phyloP scores from a whole-genome alignment of 37 sponge, comb jelly and placozoan species.

The Tethya wilhelma region DNA sequence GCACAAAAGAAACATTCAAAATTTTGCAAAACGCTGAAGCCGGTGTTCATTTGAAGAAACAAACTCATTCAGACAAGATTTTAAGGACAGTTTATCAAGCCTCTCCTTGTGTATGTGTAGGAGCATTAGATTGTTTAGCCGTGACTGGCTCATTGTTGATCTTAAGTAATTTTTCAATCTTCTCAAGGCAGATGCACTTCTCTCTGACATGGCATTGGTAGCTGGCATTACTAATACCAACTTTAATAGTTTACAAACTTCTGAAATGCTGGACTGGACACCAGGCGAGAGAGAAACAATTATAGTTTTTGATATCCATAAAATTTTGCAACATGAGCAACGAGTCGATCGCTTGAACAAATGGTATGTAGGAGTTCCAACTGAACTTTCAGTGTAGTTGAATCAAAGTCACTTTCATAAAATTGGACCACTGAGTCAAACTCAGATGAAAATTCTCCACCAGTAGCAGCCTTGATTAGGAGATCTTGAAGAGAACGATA shows the following conservation, averaged over 20 bases:
- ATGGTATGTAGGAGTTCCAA: constrained; percentile 17
- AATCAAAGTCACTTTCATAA: constrained; percentile 25
- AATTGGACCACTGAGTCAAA: constrained; percentile 30
- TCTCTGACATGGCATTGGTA: constrained; percentile 53
- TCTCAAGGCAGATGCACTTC: constrained; percentile 54
- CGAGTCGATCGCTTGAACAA: neutral
- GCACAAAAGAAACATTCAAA: too few relatives aligned
- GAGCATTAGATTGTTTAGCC: constrained; percentile 56
- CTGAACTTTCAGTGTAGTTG: constrained; percentile 4
- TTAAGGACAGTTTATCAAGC: neutral
- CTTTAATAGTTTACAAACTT: constrained; percentile 43
- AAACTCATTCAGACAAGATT: constrained; percentile 34
- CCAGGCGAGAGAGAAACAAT: constrained; percentile 33
- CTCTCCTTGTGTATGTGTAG: constrained; percentile 51
- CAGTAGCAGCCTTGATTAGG: constrained; percentile 20
- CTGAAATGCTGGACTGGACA: constrained; percentile 27
- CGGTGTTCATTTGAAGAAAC: constrained; percentile 36
- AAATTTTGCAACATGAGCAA: constrained; percentile 9
- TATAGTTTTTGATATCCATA: constrained; percentile 16
- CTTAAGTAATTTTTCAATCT: constrained; percentile 51
- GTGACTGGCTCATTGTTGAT: constrained; percentile 56
- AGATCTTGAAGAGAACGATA: constrained; percentile 30
- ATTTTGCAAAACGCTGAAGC: constrained; percentile 17
- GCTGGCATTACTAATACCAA: constrained; percentile 63
- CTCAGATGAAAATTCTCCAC: constrained; percentile 10